Conservation (phyloP, 2,888 invertebrate genomes). For the Ceramica pisi region DNA sequence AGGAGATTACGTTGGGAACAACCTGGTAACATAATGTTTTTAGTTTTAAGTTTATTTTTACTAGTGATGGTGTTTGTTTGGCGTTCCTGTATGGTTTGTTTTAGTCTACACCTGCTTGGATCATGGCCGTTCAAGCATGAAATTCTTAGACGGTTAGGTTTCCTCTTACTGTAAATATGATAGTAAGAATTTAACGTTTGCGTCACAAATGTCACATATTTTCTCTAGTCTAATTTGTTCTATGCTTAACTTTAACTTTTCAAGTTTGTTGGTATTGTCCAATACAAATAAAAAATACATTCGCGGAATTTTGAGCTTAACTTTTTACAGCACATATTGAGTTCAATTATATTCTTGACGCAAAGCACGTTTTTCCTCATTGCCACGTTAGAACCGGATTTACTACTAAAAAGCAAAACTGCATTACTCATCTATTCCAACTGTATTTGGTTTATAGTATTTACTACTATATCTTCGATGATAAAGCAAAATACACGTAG, state of each 20-base stretch:
- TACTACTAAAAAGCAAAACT: conserved; percentile 32
- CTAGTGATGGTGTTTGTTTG: conserved; percentile 47
- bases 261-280: not conserved
- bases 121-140: conserved; percentile 56
- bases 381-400: conserved; percentile 12
- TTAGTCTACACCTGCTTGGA: conserved; percentile 48
- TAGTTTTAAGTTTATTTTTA: conserved; percentile 55
- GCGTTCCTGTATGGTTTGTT: conserved; percentile 31
- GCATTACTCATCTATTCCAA: conserved; percentile 33
- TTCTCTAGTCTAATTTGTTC: not conserved
- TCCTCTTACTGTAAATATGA: conserved; percentile 28
- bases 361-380: conserved; percentile 10
- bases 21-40: conserved; percentile 21
- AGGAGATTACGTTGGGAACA: conserved; percentile 14
- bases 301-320: not conserved
- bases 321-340: not conserved
- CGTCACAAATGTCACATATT: not conserved
- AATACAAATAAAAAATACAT: not conserved
- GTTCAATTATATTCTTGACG: not conserved
- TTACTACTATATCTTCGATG: conserved; percentile 33
- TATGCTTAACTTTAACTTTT: not conserved
- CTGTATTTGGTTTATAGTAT: conserved; percentile 35
- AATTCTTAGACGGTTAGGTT: conserved; percentile 39
- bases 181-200: not conserved
- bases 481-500: conserved; percentile 39